Base-by-base conservation (phyloP, 2,888 invertebrate genomes). In the Hoplodrina ambigua region DNA sequence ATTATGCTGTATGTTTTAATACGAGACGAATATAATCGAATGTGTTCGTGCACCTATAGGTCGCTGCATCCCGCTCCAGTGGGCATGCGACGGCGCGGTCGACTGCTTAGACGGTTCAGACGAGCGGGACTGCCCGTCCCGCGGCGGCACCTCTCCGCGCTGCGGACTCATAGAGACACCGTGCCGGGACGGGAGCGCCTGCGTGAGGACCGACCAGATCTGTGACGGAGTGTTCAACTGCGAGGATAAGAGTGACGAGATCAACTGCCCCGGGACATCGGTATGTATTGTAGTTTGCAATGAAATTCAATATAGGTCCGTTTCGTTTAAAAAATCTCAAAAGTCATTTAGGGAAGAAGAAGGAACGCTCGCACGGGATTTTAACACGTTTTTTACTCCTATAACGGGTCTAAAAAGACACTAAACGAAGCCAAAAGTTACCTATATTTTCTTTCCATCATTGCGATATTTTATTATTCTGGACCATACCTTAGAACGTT, bases 101-200 rank as follows among this genome's bases (percentile, higher is more conserved):
- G 99, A 99, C 92, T 99, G 99, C 88, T 96, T 96, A 0, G 97
- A 97, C 89, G 97, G 97, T 7, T 98, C 98, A 67, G 99, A 99
- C 92, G 99, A 99, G 87, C 87, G 85, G 37, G 86, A 84, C 4
- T 96, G 96, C 75, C 77, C 80, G 6, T 44, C 68, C 5, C 85
- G 77, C 61, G 53, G n/a, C 3, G 44, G 81, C 85, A 19, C 78
- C 25, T 15, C 74, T 3, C 80, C 78, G 52, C 81, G 79, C 69
- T 79, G 77, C 60, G 78, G 63, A 1, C 89, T 13, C 83, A 83
- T 55, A 82, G 64, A 75, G 50, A 81, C 81, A 11, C 58, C 70
- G 50, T 81, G 72, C 56, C 72, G 80, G 19, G 86, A 87, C 8
- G 87, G 83, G 6, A 86, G 2, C 85, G 87, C 46, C 78, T 84